These are phyloP conservation scores for Cheilosia variabilis DNA, from an alignment of 2,888 invertebrate genomes.

Conservation along the genomic window DNA sequence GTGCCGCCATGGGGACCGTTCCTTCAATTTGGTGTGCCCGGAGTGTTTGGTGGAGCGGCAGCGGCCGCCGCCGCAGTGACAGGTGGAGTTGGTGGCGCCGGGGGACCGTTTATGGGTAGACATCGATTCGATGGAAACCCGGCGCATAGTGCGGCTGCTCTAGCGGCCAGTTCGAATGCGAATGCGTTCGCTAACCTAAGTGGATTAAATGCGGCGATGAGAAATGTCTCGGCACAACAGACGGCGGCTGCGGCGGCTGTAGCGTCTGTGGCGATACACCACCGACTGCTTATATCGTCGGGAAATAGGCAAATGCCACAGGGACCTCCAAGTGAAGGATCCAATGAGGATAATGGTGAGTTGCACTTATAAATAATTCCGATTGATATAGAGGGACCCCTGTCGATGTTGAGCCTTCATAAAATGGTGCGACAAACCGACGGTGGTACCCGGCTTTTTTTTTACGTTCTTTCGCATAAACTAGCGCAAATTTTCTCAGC, in stretches of 20 bases:
- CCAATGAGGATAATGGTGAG: conserved; percentile 80
- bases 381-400: not conserved
- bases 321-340: conserved; percentile 82
- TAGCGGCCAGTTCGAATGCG: conserved; percentile 81
- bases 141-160: conserved; percentile 80
- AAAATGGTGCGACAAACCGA: too few species aligned
- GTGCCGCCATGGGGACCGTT: conserved; percentile 82
- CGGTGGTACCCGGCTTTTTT: too few species aligned
- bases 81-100: conserved; percentile 50
- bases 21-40: conserved; percentile 82
- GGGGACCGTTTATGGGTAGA: conserved; percentile 79
- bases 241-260: conserved; percentile 82
- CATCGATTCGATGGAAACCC: conserved; percentile 81
- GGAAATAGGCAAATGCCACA: conserved; percentile 82
- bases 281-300: conserved; percentile 80
- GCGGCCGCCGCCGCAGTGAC: conserved; percentile 63
- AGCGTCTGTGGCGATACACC: conserved; percentile 82
- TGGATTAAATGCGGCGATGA: conserved; percentile 81
- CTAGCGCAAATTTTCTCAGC: too few species aligned
- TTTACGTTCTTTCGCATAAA: too few species aligned
- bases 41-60: conserved; percentile 80
- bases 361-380: not conserved
- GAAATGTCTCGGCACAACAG: conserved; percentile 82
- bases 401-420: not conserved
- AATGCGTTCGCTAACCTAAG: conserved; percentile 82